Evolutionary conservation across 2,113 vertebrate genomes (phyloP), one percentile per base, ranked within the genome.

Genomic region (Protomyctophum bolini): DNA sequence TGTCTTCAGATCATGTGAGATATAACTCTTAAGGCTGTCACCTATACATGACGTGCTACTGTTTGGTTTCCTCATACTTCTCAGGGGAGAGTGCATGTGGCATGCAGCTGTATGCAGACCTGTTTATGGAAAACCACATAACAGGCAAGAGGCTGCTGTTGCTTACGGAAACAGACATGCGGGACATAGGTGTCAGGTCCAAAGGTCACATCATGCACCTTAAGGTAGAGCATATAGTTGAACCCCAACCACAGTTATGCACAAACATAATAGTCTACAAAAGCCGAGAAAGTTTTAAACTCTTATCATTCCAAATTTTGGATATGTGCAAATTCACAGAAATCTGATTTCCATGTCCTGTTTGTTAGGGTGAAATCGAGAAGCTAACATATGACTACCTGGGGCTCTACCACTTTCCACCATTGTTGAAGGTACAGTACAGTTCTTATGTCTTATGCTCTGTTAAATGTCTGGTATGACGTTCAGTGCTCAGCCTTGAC

Each of bases 181-280:
- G 94, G 75, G 97, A 98, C 81, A 96, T 99, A 94, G 98, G 98
- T 50, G 95, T 98, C 76, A 90, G 92, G 85, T 98, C 96, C 80
- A 98, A 95, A 90, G 98, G 98, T 46, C 98, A 99, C 69, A 95
- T 95, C 82, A 98, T 99, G 83, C 96, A 98, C 87, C 93, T 98
- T 10, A 98, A 99, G 96, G 98, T 95, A 95, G 70, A 83, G 47
- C 72, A n/a, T 8, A 8, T 8, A 8, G 62, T 64, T 66, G 64
- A 72, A 56, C 46, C 61, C 73, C 56, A 64, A 54, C 64, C 14
- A 50, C 46, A 28, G 8, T 6, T 50, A 49, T 54, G 11, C 28
- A 8, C 5, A 60, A 41, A 59, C 10, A 2, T 9, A 21, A 47
- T 7, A 10, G 41, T 49, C 11, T 1, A 48, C 5, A 21, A 1